Percentiles rank a stretch among this genome's conserved stretches.
These are phyloP conservation scores for Anthopleura sola DNA, from an alignment of 64 coral and sea anemone species.

Conservation along the genomic window DNA sequence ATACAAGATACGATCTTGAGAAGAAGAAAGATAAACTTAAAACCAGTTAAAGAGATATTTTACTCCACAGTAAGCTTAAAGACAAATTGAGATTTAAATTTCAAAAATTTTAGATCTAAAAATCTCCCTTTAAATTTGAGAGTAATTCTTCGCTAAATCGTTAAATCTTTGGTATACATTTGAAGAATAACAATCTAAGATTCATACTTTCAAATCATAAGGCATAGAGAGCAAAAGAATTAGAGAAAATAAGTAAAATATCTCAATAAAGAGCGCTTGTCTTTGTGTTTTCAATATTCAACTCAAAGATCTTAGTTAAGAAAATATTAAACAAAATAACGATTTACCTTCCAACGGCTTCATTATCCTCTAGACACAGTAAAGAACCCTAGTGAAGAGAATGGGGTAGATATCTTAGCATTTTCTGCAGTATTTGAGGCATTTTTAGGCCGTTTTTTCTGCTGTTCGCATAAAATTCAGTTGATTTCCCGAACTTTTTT, in stretches of 20 bases:
- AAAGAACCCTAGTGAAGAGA: neutral
- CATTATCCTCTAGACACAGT: neutral
- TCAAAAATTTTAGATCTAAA: neutral
- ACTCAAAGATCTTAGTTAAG: neutral
- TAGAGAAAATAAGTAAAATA: neutral
- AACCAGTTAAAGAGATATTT: neutral
- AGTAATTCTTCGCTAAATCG: neutral
- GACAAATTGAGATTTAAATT: neutral
- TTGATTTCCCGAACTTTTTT: slow-evolving; percentile 48
- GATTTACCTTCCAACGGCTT: slow-evolving; percentile 28
- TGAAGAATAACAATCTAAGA: neutral
- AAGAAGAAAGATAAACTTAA: neutral
- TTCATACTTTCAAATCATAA: neutral
- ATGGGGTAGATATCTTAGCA: neutral
- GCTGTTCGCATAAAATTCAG: neutral
- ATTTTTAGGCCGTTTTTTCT: neutral
- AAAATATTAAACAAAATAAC: neutral
- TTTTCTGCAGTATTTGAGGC: neutral
- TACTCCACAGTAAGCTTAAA: neutral
- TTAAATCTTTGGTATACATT: neutral
- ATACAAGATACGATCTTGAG: neutral
- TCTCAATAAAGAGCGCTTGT: neutral
- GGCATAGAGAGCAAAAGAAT: neutral
- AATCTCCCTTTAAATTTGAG: neutral
- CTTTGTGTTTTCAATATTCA: neutral